A percentile compares a stretch with the other conserved stretches of the same genome.
Evolutionary conservation across 2,888 invertebrate genomes (phyloP).

Genomic region (Spisula solida): DNA sequence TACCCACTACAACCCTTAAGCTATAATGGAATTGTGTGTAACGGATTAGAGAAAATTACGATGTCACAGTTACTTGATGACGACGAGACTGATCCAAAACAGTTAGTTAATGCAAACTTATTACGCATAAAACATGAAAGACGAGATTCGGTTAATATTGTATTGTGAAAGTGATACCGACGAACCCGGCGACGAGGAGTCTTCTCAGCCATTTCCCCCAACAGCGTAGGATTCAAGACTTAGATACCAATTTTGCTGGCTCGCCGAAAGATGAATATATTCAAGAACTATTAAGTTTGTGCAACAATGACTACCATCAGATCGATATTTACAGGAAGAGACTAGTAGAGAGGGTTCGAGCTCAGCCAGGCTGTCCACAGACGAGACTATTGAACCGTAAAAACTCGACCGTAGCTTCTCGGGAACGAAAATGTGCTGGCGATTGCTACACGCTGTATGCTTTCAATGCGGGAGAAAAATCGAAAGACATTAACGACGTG

Average conservation of each 20-base stretch:
- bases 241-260: background rate
- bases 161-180: background rate
- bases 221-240: background rate
- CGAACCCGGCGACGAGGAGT: background rate
- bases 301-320: background rate
- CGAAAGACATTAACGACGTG: background rate
- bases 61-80: background rate
- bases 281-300: background rate
- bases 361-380: background rate
- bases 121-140: background rate
- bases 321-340: background rate
- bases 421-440: background rate
- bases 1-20: no score
- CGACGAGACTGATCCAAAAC: background rate
- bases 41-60: no score
- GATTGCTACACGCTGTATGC: no score
- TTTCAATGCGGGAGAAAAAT: background rate
- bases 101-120: background rate
- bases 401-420: background rate
- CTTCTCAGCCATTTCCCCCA: background rate
- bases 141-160: background rate
- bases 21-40: no score
- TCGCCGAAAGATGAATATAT: background rate
- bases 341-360: background rate
- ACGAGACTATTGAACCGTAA: background rate